Conservation (phyloP, 2,113 vertebrate species). For the human region DNA sequence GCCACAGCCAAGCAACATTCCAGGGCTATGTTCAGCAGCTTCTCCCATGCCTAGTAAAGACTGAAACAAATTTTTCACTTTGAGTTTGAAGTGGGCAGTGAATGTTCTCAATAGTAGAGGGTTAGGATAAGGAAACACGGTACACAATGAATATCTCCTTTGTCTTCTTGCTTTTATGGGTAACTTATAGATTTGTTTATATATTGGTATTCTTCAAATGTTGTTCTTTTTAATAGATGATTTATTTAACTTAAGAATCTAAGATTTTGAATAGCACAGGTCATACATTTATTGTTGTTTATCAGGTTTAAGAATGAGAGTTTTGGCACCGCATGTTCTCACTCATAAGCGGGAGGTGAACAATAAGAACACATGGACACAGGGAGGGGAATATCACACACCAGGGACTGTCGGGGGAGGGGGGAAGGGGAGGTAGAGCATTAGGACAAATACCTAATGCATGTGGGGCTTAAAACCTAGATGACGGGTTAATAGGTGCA, state of each 20-base stretch:
- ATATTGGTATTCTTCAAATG: not conserved
- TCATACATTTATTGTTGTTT: not conserved
- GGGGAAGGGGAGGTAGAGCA: no score
- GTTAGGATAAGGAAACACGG: not conserved
- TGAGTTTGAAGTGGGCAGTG: not conserved
- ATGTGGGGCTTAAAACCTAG: no score
- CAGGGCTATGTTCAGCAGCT: not conserved
- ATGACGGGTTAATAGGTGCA: no score
- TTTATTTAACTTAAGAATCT: not conserved
- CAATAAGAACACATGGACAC: no score
- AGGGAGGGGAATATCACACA: no score
- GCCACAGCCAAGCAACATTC: not conserved
- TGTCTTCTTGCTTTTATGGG: not conserved
- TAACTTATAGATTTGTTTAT: not conserved
- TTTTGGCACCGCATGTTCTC: not conserved
- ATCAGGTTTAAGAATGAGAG: not conserved
- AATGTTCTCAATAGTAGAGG: not conserved
- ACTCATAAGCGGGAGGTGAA: no score
- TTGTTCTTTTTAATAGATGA: not conserved
- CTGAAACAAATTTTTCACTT: not conserved
- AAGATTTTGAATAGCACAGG: not conserved
- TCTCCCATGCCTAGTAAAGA: not conserved
- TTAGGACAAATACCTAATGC: no score
- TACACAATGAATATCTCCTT: not conserved
- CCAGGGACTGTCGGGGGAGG: no score